These are phyloP conservation scores for Temnothorax curvispinosus DNA, from an alignment of 1,140 invertebrate genomes.

Conservation along the genomic window DNA sequence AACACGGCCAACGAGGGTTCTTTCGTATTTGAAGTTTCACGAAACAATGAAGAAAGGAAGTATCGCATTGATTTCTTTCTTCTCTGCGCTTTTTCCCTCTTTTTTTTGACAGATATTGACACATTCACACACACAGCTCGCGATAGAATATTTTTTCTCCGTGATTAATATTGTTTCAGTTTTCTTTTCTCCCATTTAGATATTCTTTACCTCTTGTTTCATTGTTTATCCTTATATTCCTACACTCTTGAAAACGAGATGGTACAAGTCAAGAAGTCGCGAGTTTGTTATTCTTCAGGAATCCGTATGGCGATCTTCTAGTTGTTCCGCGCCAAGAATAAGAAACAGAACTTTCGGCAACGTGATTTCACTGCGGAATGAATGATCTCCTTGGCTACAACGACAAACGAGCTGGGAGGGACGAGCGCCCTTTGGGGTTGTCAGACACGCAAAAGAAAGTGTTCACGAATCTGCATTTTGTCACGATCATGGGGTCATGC, in stretches of 20 bases:
- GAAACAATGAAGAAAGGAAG: not conserved
- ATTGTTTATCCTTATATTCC: not conserved
- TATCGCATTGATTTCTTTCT: not conserved
- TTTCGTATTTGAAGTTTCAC: not conserved
- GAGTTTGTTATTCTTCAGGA: not conserved
- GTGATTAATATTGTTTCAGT: not conserved
- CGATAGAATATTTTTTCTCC: not conserved
- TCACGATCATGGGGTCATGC: constrained; percentile 37
- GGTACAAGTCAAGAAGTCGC: not conserved
- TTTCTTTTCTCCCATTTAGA: not conserved
- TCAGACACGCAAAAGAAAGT: constrained; percentile 48
- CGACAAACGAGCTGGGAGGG: constrained; percentile 54
- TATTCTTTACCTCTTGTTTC: not conserved
- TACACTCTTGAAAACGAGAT: not conserved
- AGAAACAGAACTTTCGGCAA: constrained; percentile 34
- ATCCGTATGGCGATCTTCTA: constrained; percentile 11
- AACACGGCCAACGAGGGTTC: not conserved
- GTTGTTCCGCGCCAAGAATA: constrained; percentile 19
- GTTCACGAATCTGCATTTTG: constrained; percentile 66
- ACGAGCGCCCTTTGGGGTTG: constrained; percentile 31
- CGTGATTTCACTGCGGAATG: constrained; percentile 57
- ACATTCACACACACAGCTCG: not conserved
- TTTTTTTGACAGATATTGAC: not conserved
- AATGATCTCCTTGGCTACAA: not conserved
- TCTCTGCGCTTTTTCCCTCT: not conserved